These are phyloP conservation scores for Caiman crocodilus DNA, from an alignment of 2,797 vertebrate genomes.

Conservation along the genomic window DNA sequence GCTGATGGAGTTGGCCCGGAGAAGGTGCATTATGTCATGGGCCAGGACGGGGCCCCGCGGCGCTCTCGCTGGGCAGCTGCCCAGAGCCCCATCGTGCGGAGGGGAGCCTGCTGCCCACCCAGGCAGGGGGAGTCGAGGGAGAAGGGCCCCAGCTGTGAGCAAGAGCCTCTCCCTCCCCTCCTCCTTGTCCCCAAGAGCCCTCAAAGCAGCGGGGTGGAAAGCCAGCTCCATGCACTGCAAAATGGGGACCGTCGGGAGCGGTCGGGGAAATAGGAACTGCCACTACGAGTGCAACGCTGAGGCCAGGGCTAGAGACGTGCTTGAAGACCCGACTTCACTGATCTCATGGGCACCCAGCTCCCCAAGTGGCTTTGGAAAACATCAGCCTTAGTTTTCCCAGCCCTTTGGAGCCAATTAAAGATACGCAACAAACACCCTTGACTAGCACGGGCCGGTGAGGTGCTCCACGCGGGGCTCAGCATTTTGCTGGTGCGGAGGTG, in stretches of 20 bases:
- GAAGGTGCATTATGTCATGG: neutral
- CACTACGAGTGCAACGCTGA: neutral
- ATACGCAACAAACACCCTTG: neutral
- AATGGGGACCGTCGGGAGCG: neutral
- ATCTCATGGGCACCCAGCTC: neutral
- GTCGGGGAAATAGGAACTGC: neutral
- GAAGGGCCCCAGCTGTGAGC: neutral
- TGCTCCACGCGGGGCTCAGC: no score
- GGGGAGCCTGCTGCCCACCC: neutral
- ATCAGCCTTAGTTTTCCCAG: neutral
- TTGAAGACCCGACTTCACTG: no score
- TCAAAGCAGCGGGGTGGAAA: neutral
- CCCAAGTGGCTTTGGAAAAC: constrained; percentile 16
- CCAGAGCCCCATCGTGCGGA: neutral
- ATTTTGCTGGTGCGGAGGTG: no score
- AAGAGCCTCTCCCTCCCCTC: neutral
- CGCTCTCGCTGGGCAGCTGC: neutral
- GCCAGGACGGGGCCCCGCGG: neutral
- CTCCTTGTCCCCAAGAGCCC: neutral
- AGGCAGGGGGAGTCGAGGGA: neutral
- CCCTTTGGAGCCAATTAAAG: neutral
- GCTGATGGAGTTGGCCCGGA: neutral
- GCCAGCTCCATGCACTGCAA: neutral
- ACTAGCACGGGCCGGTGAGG: neutral
- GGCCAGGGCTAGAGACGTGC: neutral